Conservation (phyloP, 2,888 invertebrate genomes). For the Rugalucina vietnamica region DNA sequence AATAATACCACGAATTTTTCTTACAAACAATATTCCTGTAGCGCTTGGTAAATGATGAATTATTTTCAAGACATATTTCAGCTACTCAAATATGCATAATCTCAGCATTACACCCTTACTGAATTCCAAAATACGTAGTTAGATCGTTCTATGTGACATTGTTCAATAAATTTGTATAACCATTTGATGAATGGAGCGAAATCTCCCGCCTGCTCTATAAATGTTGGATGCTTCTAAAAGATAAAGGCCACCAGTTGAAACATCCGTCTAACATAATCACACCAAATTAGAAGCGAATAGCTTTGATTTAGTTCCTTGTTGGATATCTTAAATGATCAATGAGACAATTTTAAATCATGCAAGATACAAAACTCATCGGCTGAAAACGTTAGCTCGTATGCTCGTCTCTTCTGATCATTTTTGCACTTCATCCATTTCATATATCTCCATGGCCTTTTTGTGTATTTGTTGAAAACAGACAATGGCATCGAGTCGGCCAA, state of each 20-base stretch:
- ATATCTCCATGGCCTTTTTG: too few species aligned
- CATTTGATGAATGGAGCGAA: neutral
- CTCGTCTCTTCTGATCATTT: too few species aligned
- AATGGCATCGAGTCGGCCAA: too few species aligned
- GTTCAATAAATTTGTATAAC: conserved; percentile 13
- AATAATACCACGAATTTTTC: neutral
- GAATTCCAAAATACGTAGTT: conserved; percentile 14
- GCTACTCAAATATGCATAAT: conserved; percentile 8
- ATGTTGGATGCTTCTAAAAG: conserved; percentile 13
- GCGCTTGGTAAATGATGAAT: conserved; percentile 8
- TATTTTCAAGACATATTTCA: neutral
- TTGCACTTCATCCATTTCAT: too few species aligned
- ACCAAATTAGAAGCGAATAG: neutral
- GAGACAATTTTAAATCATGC: too few species aligned
- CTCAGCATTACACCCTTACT: neutral
- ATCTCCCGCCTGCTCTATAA: neutral
- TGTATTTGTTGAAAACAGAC: too few species aligned
- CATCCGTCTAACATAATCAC: conserved; percentile 24
- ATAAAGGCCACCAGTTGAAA: conserved; percentile 43
- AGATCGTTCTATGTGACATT: neutral
- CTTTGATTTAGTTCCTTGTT: neutral
- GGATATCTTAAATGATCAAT: neutral
- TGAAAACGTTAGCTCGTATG: too few species aligned
- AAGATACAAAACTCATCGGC: too few species aligned
- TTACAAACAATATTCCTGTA: neutral